phyloP scores from a whole-genome alignment of 2,113 vertebrate species.

The Athene noctua region DNA sequence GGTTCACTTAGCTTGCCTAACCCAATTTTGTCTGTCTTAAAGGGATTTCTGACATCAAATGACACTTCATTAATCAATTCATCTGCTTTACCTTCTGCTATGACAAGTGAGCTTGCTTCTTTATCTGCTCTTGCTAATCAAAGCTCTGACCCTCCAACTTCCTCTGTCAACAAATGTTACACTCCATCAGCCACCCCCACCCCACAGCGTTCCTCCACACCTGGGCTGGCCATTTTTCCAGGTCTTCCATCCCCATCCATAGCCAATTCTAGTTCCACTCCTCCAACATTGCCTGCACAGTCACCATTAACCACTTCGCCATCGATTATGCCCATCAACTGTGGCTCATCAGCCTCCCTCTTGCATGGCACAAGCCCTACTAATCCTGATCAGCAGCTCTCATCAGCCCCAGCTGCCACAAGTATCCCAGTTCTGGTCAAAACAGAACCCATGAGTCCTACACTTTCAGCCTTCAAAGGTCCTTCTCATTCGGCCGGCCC shows the following conservation, averaged over 20 bases:
- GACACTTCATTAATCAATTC: constrained; percentile 73
- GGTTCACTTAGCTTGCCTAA: constrained; percentile 76
- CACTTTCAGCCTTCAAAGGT: constrained; percentile 91
- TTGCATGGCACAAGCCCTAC: constrained; percentile 69
- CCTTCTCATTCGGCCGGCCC: constrained; percentile 82
- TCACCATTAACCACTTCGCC: constrained; percentile 67
- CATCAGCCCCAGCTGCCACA: constrained; percentile 64
- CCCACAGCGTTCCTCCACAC: constrained; percentile 77
- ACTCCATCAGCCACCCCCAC: constrained; percentile 78
- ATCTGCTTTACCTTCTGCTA: constrained; percentile 66
- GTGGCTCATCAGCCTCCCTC: constrained; percentile 63
- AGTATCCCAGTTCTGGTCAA: constrained; percentile 71
- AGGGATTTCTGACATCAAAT: constrained; percentile 81
- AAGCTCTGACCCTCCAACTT: constrained; percentile 57
- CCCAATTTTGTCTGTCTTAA: constrained; percentile 79
- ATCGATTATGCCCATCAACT: constrained; percentile 46
- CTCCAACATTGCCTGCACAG: constrained; percentile 58
- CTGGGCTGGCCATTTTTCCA: constrained; percentile 74
- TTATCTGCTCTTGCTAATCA: constrained; percentile 76
- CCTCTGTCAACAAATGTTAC: constrained; percentile 85
- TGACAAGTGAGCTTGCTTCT: constrained; percentile 75
- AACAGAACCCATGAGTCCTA: constrained; percentile 83
- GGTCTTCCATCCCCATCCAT: constrained; percentile 69
- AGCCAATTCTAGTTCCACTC: constrained; percentile 50
- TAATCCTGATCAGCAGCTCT: constrained; percentile 72